Evolutionary conservation across 2,888 invertebrate species (phyloP).

Genomic region (Bhutanitis thaidina): DNA sequence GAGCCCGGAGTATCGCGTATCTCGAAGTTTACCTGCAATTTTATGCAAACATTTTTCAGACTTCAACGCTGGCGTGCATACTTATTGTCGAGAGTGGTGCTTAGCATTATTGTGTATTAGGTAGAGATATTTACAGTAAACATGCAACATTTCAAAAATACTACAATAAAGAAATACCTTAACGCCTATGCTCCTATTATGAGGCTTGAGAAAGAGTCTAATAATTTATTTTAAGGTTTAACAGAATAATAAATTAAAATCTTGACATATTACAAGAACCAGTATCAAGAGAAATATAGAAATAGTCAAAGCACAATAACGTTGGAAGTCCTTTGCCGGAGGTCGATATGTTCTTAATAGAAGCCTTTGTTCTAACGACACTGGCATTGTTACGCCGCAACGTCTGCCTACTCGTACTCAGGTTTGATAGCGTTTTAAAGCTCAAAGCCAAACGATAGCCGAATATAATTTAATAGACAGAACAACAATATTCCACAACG

Average conservation of each 20-base stretch:
- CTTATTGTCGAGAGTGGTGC: conserved; percentile 21
- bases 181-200: no score
- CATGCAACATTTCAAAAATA: background rate
- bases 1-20: conserved; percentile 23
- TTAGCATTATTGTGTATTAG: conserved; percentile 8
- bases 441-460: background rate
- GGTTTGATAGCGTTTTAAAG: background rate
- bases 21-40: conserved; percentile 30
- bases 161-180: no score
- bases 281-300: background rate
- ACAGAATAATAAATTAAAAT: no score
- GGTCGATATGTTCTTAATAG: background rate
- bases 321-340: background rate
- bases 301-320: background rate
- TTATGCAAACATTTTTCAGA: conserved; percentile 36
- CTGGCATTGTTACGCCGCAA: background rate
- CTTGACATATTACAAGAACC: no score
- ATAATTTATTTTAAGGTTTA: no score
- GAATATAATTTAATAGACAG: conserved; percentile 6
- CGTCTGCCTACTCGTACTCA: background rate
- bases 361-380: conserved; percentile 1
- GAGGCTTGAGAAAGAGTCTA: no score
- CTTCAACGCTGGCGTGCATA: conserved; percentile 21
- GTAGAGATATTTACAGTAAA: background rate
- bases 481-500: conserved; percentile 3